Base-by-base conservation (phyloP, 2,113 vertebrate species). In the Chiloscyllium plagiosum region DNA sequence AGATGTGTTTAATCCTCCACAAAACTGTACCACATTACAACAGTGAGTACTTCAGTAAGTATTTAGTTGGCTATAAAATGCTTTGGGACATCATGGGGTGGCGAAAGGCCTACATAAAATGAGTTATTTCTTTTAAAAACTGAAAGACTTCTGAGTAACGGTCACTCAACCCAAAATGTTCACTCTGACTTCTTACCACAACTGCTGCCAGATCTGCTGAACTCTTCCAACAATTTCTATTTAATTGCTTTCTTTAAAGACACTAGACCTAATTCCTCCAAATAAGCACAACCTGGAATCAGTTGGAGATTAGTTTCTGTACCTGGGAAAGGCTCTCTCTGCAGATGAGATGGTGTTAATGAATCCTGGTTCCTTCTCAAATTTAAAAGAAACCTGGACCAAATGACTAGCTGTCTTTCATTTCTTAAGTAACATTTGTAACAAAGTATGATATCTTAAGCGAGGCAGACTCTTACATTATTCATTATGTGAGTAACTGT, bases 341-440 rank as follows among this genome's bases (percentile, higher is more conserved):
- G 61, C 10, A 93, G 89, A 66, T 93, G n/a, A 19, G 61, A 1
- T 37, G 3, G 15, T 93, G 89, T 33, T 66, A 93, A 93, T 68
- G 89, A 93, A 66, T 66, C 37, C 33, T 92, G 89, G 89, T n/a
- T 93, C 33, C 61, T 66, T 66, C 89, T 66, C 61, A 56, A 90
- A 15, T 12, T n/a, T 29, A 33, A 33, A 20, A 68, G 33, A 93
- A 92, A 93, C 61, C 17, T 66, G 20, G 26, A 92, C 4, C 17
- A 66, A 92, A 66, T 92, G 33, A n/a, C 33, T 66, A 17, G 61
- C 3, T 68, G 66, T 66, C 89, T 92, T 93, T n/a, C 61, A 66
- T 93, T 33, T 66, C 66, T n/a, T 33, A 90, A 90, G 4, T 65
- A 65, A 65, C 33, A 33, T 42, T 4, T 7, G 65, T 42, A n/a